Evolutionary conservation across 2,113 vertebrate species (phyloP), one percentile per base, ranked within the genome.

Genomic region (Ptyas mucosa): DNA sequence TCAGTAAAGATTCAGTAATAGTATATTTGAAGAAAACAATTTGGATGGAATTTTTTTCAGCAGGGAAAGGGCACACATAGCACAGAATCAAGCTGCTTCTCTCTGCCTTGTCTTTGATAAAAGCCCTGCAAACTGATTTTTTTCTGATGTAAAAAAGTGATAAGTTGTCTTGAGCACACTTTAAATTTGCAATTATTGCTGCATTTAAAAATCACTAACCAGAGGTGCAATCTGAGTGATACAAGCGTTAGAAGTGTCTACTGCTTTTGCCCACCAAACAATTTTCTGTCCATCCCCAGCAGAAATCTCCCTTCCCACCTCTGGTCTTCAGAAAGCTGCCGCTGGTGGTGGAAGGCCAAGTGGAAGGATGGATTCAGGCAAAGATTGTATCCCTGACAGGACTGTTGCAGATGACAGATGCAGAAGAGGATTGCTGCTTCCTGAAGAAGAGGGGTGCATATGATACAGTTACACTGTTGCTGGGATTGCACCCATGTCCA

Each of bases 361-460:
- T 96, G 93, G 93, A 99, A n/a, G 0, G 51, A n/a, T 0, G 95
- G 90, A 86, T 94, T 95, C 3, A 97, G 95, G 0, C 95, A 96
- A 64, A 99, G 95, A 75, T 85, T 90, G 95, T 98, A 98, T 55
- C 94, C 96, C 43, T 93, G 97, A 90, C 98, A 99, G 0, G 98
- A 98, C 0, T 95, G 94, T 96, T 99, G 98, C 8, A 99, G 97
- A 94, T 98, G 98, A 69, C 96, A 97, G 93, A 99, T 98, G 94
- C 97, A 97, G 90, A 97, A 97, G 53, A 99, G 96, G 95, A 99
- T 97, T 96, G 99, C 98, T 97, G 98, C 99, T 96, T 99, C 98
- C 98, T 99, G 91, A 8, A 23, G 14, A 58, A 20, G 6, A 57
- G 26, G 0, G 20, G 55, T 51, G 21, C 12, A n/a, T 3, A 15